A percentile compares a stretch with the other conserved stretches of the same genome.
Conservation (phyloP, 2,888 invertebrate species). For the Protonemura montana region DNA sequence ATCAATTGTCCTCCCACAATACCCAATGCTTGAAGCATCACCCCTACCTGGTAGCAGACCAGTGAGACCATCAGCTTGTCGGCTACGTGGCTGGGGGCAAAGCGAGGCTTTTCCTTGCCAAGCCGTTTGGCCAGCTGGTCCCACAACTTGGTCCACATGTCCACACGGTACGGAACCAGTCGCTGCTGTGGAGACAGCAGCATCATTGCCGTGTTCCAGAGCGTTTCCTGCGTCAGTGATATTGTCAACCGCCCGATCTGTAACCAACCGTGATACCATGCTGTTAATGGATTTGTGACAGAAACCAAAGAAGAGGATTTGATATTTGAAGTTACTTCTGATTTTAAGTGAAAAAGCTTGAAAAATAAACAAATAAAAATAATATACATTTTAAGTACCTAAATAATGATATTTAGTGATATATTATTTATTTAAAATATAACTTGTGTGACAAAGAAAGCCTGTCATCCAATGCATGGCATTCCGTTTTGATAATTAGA, state of each 20-base stretch:
- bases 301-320: too few relatives aligned
- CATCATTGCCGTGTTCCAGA: constrained; percentile 85
- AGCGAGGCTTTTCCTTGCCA: constrained; percentile 66
- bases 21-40: too few relatives aligned
- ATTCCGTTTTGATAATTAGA: too few relatives aligned
- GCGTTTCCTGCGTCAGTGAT: constrained; percentile 73
- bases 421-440: too few relatives aligned
- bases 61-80: constrained; percentile 82
- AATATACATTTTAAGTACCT: too few relatives aligned
- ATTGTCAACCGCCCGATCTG: constrained; percentile 65
- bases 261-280: background rate
- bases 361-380: too few relatives aligned
- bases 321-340: too few relatives aligned
- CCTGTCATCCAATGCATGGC: too few relatives aligned
- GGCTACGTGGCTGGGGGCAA: constrained; percentile 73
- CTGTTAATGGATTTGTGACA: background rate
- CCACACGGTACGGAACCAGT: constrained; percentile 80
- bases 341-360: too few relatives aligned
- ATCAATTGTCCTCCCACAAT: too few relatives aligned
- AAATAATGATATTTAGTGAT: too few relatives aligned
- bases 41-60: constrained; percentile 77
- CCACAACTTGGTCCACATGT: constrained; percentile 86
- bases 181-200: constrained; percentile 84
- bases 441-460: too few relatives aligned
- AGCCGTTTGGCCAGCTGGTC: constrained; percentile 70